phyloP scores from a whole-genome alignment of 2,797 vertebrate species.

The Tenualosa thibaudeaui region DNA sequence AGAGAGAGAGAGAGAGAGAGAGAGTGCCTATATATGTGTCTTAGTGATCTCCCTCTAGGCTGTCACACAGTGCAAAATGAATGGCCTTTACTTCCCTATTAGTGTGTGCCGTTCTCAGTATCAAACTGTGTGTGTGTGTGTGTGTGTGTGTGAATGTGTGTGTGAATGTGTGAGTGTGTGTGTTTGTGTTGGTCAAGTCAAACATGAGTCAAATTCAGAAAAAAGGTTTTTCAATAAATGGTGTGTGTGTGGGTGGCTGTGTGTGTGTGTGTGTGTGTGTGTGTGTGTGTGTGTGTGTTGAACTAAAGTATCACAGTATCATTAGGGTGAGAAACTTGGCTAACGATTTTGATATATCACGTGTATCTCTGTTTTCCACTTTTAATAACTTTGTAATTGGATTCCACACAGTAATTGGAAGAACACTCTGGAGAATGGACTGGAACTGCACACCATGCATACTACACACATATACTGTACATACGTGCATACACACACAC shows the following conservation, averaged over 20 bases:
- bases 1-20: too few species aligned
- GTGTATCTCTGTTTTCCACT: slow-evolving; percentile 48
- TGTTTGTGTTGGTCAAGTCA: too few species aligned
- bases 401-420: slow-evolving; percentile 51
- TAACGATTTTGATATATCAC: slow-evolving; percentile 51
- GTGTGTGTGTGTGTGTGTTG: neutral
- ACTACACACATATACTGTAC: slow-evolving; percentile 17
- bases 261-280: too few species aligned
- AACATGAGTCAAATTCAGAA: too few species aligned
- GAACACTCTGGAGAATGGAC: slow-evolving; percentile 39
- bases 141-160: too few species aligned
- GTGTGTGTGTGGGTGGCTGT: too few species aligned
- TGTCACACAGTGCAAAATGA: neutral
- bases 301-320: neutral
- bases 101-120: neutral
- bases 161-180: neutral
- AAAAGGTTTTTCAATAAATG: too few species aligned
- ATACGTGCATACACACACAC: neutral
- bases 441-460: neutral
- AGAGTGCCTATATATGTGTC: neutral
- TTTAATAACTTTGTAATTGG: slow-evolving; percentile 54
- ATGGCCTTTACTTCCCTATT: neutral
- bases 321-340: slow-evolving; percentile 41
- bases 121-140: neutral
- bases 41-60: neutral